A percentile compares a stretch with the other conserved stretches of the same genome.
Conservation (phyloP, 2,797 vertebrate genomes). For the Hoplostethus mediterraneus region DNA sequence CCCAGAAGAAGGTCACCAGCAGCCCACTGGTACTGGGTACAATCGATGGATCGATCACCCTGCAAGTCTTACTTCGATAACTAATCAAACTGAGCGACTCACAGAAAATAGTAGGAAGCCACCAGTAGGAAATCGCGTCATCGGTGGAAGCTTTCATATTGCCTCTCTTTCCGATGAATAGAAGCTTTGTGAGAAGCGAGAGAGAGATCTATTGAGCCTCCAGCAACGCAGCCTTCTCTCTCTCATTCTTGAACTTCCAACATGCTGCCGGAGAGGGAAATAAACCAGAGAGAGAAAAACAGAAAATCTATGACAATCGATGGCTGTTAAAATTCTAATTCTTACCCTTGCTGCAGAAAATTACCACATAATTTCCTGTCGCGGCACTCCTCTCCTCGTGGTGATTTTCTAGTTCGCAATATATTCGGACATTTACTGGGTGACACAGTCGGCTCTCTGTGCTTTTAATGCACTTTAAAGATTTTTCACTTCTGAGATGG, state of each 20-base stretch:
- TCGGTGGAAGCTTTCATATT: slow-evolving; percentile 2
- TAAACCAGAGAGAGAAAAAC: background rate
- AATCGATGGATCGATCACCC: too few relatives aligned
- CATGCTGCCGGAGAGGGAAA: slow-evolving; percentile 11
- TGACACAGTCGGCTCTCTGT: background rate
- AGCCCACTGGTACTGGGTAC: too few relatives aligned
- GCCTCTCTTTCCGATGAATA: slow-evolving; percentile 12
- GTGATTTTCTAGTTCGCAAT: slow-evolving; percentile 14
- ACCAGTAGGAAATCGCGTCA: too few relatives aligned
- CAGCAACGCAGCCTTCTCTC: slow-evolving; percentile 10
- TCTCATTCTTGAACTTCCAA: slow-evolving; percentile 32
- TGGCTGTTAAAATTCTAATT: slow-evolving; percentile 31
- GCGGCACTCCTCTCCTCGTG: slow-evolving; percentile 2
- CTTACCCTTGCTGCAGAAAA: slow-evolving; percentile 33
- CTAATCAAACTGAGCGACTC: too few relatives aligned
- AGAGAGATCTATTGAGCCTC: background rate
- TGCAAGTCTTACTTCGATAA: too few relatives aligned
- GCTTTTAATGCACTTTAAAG: slow-evolving; percentile 2
- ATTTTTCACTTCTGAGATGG: background rate
- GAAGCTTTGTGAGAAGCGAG: slow-evolving; percentile 1
- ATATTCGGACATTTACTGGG: slow-evolving; percentile 4
- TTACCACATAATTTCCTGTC: slow-evolving; percentile 14
- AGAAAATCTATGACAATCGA: slow-evolving; percentile 35
- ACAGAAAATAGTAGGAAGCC: too few relatives aligned
- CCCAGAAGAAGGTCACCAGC: too few relatives aligned